Evolutionary conservation across 23 tunicate genomes (phyloP).

Genomic region (Pegea sp.): DNA sequence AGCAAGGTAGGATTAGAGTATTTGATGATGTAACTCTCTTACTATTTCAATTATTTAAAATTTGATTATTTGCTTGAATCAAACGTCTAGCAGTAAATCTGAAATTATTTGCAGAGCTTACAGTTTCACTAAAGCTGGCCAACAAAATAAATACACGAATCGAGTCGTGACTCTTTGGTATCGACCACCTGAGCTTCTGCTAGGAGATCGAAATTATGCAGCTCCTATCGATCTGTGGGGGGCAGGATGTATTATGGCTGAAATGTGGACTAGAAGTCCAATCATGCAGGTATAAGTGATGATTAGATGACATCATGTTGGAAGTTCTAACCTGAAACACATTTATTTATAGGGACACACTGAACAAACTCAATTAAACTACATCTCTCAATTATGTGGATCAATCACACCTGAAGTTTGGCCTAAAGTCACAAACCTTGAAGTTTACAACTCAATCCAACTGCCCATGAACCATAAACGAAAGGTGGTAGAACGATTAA

Average conservation of each 20-base stretch:
- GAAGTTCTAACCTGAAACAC: not conserved
- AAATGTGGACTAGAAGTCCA: constrained; percentile 99
- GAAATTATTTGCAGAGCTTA: constrained; percentile 67
- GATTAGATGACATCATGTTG: not conserved
- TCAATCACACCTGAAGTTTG: constrained; percentile 71
- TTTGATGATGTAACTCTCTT: too few species aligned
- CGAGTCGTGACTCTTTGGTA: constrained; percentile 96
- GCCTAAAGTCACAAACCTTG: constrained; percentile 88
- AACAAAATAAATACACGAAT: constrained; percentile 84
- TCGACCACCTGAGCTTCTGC: constrained; percentile 84
- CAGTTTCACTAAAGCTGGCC: constrained; percentile 79
- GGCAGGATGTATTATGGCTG: constrained; percentile 97
- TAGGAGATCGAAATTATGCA: constrained; percentile 90
- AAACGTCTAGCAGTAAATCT: too few species aligned
- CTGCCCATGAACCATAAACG: constrained; percentile 71
- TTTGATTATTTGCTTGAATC: too few species aligned
- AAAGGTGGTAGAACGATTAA: constrained; percentile 64
- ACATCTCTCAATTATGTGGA: constrained; percentile 76
- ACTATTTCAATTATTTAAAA: too few species aligned
- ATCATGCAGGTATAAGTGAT: constrained; percentile 69
- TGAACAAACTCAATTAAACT: constrained; percentile 66
- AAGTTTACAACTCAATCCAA: constrained; percentile 51
- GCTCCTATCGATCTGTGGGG: constrained; percentile 99
- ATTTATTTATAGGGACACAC: constrained; percentile 57
- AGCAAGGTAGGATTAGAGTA: constrained; percentile 77